Base-by-base conservation (phyloP, 2,797 vertebrate species). In the Lateolabrax maculatus region DNA sequence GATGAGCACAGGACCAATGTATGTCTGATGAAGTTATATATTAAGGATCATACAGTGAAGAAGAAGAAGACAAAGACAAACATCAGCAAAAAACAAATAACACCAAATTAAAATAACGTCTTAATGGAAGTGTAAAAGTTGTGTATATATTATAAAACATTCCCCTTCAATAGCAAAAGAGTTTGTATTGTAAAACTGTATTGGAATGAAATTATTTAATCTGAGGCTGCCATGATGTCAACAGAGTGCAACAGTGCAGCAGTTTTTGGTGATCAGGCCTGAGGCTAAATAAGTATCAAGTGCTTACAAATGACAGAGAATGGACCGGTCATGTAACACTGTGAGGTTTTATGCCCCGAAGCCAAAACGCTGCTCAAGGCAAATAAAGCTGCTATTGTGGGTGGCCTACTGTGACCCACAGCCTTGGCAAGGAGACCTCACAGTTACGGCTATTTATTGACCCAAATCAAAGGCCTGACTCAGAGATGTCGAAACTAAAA, bases 1-100 rank as follows among this genome's bases (percentile, higher is more conserved):
- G 92, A 99, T 99, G 76, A 99, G 95, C 43, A 99, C 98, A 0
- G 98, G 98, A 23, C 98, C 98, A 53, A 99, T 99, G 37, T 99
- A 99, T 18, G 98, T 99, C 98, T 99, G 93, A 44, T 31, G 58
- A 86, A 52, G 62, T 75, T 19, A 75, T 39, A 70, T 55, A 91
- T 98, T 95, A 98, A 98, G 95, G 96, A 84, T 68, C 71, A 78
- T 9, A 65, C 5, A 75, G 7, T 21, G 19, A 65, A 39, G 25
- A 65, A n/a, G 75, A 49, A 79, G 10, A 70, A 9, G n/a, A n/a
- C n/a, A n/a, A n/a, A n/a, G n/a, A n/a, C n/a, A n/a, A n/a, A n/a
- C n/a, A 44, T 29, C 19, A 31, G 12, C 9, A 55, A 68, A 25
- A 53, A 71, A 13, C 25, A 71, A 71, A 53, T 13, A 12, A 41